Conservation (phyloP, 2,888 invertebrate genomes). For the Mesorhabditis spiculigera region DNA sequence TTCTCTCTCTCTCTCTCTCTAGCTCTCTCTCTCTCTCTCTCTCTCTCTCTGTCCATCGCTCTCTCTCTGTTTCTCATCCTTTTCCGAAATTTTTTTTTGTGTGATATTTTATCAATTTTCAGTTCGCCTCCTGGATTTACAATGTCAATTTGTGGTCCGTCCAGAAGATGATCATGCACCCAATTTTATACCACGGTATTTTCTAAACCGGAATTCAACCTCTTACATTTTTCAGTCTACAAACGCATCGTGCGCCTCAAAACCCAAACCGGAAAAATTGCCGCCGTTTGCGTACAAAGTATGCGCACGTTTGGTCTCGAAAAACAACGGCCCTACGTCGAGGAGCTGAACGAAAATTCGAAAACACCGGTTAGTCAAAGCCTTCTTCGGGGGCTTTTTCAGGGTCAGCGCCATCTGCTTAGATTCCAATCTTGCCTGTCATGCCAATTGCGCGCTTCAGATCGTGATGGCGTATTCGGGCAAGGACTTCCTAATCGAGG, state of each 20-base stretch:
- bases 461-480: slow-evolving; percentile 19
- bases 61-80: neutral
- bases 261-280: slow-evolving; percentile 4
- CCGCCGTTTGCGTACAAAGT: slow-evolving; percentile 1
- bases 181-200: neutral
- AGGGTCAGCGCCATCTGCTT: too few relatives aligned
- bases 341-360: neutral
- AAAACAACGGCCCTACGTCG: neutral
- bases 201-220: neutral
- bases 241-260: neutral
- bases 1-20: too few relatives aligned
- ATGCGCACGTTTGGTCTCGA: neutral
- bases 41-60: too few relatives aligned
- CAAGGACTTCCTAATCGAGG: slow-evolving; percentile 22
- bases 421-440: too few relatives aligned
- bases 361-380: neutral
- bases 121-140: neutral
- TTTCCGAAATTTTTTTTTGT: neutral
- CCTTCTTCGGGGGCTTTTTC: too few relatives aligned
- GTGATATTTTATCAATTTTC: neutral
- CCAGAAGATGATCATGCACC: neutral
- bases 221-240: neutral
- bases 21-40: too few relatives aligned
- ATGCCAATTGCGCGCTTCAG: neutral
- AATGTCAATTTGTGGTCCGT: neutral